Evolutionary conservation across 2,797 vertebrate genomes (phyloP), one percentile per base, ranked within the genome.

Genomic region (Acanthopagrus latus): DNA sequence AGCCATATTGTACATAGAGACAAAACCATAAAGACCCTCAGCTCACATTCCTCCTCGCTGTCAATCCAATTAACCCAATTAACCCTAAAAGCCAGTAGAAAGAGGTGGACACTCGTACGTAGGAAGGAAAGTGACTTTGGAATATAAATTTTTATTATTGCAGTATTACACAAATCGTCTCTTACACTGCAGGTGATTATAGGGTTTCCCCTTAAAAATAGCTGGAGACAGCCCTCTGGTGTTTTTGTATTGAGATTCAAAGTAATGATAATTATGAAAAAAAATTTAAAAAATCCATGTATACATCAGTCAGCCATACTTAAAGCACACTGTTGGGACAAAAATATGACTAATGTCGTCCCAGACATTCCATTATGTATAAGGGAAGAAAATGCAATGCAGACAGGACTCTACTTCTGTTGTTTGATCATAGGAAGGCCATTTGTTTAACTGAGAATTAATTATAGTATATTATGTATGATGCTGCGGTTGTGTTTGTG

Each of bases 1-100:
- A 96, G 95, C 95, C 95, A 96, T 96, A 96, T 89, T 95, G 94
- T 95, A 95, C 50, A 95, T 95, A 94, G 88, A 89, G 87, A 93
- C 86, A 83, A 92, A 91, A 94, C 94, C 94, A 94, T 93, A 82
- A 92, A 91, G 85, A 92, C 89, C 91, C 90, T 94, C 87, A 91
- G 88, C 89, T 91, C 88, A 84, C 82, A 81, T 14, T 74, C 81
- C 63, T 73, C 77, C 67, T 89, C 81, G 76, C 85, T 33, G 52
- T 89, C 85, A 80, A 81, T 44, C 63, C 84, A 76, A 76, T 86
- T 90, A 89, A 90, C 86, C 82, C 78, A 70, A 82, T 89, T 89
- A 91, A 91, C 90, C 80, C 75, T 47, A 55, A 81, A 59, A 84
- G 69, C 77, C 79, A 76, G 78, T 78, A 81, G 83, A 65, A 58